Evolutionary conservation across 2,888 invertebrate species (phyloP), one percentile per base, ranked within the genome.

Genomic region (Keiferia lycopersicella): DNA sequence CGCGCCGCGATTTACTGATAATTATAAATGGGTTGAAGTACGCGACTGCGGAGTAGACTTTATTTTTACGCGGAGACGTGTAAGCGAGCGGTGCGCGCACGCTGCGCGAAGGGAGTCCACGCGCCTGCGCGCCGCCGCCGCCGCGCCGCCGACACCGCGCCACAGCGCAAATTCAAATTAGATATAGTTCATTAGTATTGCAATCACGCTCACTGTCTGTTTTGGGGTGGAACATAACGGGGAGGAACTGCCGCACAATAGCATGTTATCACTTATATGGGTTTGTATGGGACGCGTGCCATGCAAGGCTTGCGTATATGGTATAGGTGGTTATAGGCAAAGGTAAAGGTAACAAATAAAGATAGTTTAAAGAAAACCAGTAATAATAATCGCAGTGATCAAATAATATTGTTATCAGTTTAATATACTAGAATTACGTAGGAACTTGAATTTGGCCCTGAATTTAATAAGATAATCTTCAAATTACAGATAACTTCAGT

Each of bases 51-150:
- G 84, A 80, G 83, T 85, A 75, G 89, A 90, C 88, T 90, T 91
- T 91, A 91, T 91, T 91, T 91, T 91, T 91, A 91, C 83, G 86
- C 91, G 86, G 88, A 87, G 89, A 86, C 90, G 86, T 82, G 86
- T 82, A 83, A 80, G 80, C 87, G 87, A 85, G 84, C 82, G 83
- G 79, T 81, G 87, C 85, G 87, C 84, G 82, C 85, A 85, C 73
- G 59, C 66, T 67, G 77, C 71, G 74, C 83, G 83, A 81, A 85
- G 84, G 84, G 88, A 86, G 83, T 80, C 79, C 76, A 80, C 77
- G 75, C 74, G 75, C 69, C 73, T 70, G 67, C 72, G 67, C 72
- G 69, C 73, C 14, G 14, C 34, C 34, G 34, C 34, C 34, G 34
- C 34, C 34, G 67, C 67, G 76, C 79, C 80, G 82, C 78, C 78